These are phyloP conservation scores for Phoxinus dragarum DNA, from an alignment of 2,797 vertebrate species.

Conservation along the genomic window DNA sequence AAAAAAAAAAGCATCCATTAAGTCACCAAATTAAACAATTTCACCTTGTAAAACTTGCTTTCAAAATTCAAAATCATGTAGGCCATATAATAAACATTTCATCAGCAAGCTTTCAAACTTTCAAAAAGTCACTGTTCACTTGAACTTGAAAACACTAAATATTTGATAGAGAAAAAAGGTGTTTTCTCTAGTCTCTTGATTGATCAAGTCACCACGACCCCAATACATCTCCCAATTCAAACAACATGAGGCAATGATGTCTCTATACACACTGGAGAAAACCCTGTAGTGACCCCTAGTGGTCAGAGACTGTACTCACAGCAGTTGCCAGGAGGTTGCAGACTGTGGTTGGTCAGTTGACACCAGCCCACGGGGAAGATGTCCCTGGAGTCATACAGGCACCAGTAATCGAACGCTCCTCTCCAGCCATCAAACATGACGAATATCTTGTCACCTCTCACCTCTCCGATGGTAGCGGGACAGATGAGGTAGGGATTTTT, in stretches of 20 bases:
- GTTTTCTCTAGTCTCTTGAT: background rate
- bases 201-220: background rate
- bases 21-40: background rate
- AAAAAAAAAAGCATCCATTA: background rate
- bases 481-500: slow-evolving; percentile 97
- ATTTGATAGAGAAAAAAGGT: background rate
- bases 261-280: background rate
- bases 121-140: background rate
- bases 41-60: background rate
- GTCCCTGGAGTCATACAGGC: slow-evolving; percentile 91
- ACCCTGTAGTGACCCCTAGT: slow-evolving; percentile 41
- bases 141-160: background rate
- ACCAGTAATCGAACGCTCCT: slow-evolving; percentile 96
- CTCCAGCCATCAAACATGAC: slow-evolving; percentile 96
- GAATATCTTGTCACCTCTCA: slow-evolving; percentile 91
- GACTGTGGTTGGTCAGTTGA: slow-evolving; percentile 86
- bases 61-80: background rate
- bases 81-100: background rate
- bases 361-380: slow-evolving; percentile 96
- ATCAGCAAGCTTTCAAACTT: background rate
- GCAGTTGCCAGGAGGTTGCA: slow-evolving; percentile 90
- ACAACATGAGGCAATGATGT: background rate
- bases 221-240: background rate
- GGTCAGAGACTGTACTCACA: slow-evolving; percentile 79
- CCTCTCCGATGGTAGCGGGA: slow-evolving; percentile 90